phyloP scores from a whole-genome alignment of 2,797 vertebrate genomes.

The Phrynocephalus vlangalii region DNA sequence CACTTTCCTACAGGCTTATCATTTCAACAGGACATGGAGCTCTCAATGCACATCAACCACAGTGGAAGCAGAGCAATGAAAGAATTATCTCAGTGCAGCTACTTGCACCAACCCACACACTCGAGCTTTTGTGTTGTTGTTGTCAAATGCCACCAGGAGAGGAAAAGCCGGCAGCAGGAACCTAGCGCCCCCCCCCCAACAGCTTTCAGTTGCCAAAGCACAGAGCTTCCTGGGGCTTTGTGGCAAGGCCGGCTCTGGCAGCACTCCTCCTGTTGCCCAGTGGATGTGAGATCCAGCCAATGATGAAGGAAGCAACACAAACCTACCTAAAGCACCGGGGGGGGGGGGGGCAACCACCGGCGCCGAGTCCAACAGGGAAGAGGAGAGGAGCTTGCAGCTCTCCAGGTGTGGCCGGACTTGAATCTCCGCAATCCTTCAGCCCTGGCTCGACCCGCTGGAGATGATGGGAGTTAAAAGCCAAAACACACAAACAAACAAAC shows the following conservation, averaged over 20 bases:
- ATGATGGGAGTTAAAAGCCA: background rate
- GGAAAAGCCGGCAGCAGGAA: background rate
- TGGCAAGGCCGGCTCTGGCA: background rate
- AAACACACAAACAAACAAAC: background rate
- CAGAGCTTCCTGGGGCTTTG: background rate
- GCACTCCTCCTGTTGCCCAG: background rate
- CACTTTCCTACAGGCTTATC: background rate
- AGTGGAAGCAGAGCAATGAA: background rate
- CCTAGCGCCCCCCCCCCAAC: background rate
- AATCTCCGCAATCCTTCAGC: background rate
- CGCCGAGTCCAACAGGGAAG: background rate
- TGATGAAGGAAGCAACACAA: background rate
- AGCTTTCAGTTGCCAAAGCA: background rate
- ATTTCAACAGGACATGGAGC: background rate
- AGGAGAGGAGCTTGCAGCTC: background rate
- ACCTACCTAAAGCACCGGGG: background rate
- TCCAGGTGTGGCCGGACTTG: background rate
- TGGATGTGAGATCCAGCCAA: background rate
- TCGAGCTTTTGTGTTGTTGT: background rate
- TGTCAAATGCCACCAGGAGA: background rate
- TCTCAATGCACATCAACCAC: background rate
- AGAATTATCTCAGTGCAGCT: background rate
- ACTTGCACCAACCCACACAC: background rate
- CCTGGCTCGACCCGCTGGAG: background rate
- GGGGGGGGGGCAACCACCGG: background rate